Conservation (phyloP, 1,140 invertebrate genomes). For the Drosophila pseudoananassae region DNA sequence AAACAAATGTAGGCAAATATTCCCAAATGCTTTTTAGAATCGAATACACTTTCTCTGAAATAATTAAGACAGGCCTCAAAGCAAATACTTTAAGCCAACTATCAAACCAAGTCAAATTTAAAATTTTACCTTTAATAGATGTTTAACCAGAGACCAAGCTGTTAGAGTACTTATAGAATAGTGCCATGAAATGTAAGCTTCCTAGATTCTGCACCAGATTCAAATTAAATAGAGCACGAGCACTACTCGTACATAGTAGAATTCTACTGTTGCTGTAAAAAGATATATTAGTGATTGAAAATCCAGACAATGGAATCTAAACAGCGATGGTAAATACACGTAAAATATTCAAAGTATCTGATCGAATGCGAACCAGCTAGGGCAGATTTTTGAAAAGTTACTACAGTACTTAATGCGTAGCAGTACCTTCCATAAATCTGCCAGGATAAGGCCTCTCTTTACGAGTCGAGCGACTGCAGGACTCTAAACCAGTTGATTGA, state of each 20-base stretch:
- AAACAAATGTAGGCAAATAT: constrained; percentile 2
- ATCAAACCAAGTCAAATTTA: not conserved
- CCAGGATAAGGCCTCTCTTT: constrained; percentile 67
- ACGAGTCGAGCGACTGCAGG: constrained; percentile 44
- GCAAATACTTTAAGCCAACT: not conserved
- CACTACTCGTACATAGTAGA: constrained; percentile 14
- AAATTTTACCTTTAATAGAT: not conserved
- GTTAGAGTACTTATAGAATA: constrained; percentile 22
- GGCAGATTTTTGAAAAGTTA: constrained; percentile 57
- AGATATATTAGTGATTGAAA: constrained; percentile 48
- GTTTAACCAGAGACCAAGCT: not conserved
- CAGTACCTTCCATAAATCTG: constrained; percentile 58
- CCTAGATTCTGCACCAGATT: constrained; percentile 44
- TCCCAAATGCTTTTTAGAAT: not conserved
- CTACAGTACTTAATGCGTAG: not conserved
- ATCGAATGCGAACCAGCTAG: constrained; percentile 35
- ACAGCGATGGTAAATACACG: constrained; percentile 81
- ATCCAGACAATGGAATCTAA: constrained; percentile 33
- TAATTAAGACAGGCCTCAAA: not conserved
- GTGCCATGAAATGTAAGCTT: constrained; percentile 59
- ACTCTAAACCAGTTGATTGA: constrained; percentile 57
- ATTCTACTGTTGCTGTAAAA: constrained; percentile 66
- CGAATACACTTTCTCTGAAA: not conserved
- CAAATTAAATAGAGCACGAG: constrained; percentile 2
- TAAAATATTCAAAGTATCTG: constrained; percentile 73